These are phyloP conservation scores for Apotomis turbidana DNA, from an alignment of 2,888 invertebrate species.

Conservation along the genomic window DNA sequence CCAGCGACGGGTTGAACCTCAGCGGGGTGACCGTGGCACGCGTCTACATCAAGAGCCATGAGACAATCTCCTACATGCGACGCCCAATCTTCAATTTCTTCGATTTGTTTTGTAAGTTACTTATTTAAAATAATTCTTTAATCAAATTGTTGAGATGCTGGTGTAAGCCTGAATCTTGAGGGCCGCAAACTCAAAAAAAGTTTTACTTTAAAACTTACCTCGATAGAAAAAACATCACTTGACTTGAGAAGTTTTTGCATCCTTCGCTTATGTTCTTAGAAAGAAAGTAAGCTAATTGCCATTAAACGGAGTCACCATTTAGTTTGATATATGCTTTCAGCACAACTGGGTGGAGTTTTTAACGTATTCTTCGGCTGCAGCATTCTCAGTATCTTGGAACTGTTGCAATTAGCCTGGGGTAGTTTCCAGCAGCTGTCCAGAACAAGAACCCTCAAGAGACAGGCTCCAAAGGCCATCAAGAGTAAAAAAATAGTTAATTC, in stretches of 20 bases:
- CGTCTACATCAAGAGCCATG: slow-evolving; percentile 49
- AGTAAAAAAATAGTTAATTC: slow-evolving; percentile 9
- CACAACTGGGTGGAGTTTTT: slow-evolving; percentile 72
- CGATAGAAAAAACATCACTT: too few relatives aligned
- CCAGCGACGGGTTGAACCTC: slow-evolving; percentile 58
- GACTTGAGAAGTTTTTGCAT: too few relatives aligned
- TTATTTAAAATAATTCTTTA: too few relatives aligned
- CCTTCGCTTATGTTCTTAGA: too few relatives aligned
- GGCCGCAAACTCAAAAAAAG: too few relatives aligned
- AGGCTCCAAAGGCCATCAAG: not conserved
- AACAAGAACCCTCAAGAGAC: not conserved
- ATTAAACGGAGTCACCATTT: not conserved
- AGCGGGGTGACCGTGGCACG: slow-evolving; percentile 56
- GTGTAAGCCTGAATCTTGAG: too few relatives aligned
- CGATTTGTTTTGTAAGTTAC: slow-evolving; percentile 41
- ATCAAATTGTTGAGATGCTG: not conserved
- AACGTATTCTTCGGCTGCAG: slow-evolving; percentile 74
- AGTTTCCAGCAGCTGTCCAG: slow-evolving; percentile 18
- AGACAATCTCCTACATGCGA: slow-evolving; percentile 49
- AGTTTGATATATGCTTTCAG: slow-evolving; percentile 52
- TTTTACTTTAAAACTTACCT: too few relatives aligned
- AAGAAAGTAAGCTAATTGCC: not conserved
- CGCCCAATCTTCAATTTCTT: slow-evolving; percentile 50
- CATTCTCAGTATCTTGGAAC: slow-evolving; percentile 63
- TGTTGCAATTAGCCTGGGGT: slow-evolving; percentile 51